Evolutionary conservation across 2,888 invertebrate species (phyloP), one percentile per base, ranked within the genome.

Genomic region (Ophioninae sp.): DNA sequence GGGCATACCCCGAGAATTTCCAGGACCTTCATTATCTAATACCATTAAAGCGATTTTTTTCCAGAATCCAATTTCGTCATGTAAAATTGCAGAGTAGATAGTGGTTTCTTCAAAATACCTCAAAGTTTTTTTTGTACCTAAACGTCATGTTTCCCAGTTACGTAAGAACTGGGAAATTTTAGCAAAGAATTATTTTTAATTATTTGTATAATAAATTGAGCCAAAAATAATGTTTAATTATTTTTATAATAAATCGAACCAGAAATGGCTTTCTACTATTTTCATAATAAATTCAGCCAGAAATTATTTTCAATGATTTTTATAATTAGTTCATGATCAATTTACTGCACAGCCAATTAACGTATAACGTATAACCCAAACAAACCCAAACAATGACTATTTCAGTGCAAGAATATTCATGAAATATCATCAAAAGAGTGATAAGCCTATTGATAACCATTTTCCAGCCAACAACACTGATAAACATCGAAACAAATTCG

Each of bases 21-120:
- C 23, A 44, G 51, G 17, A 51, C 23, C 68, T 68, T 23, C 51
- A 68, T 68, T 51, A 68, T 51, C 68, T 51, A 51, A 51, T 51
- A 51, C 23, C 51, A 68, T 68, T 51, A n/a, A 51, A 51, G 17
- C 8, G 65, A 9, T 2, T 6, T 51, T 22, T 68, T 68, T 68
- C 20, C 22, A 65, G 41, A 68, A 51, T 23, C 68, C 30, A 17
- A 51, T 51, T 68, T 51, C 30, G 30, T 68, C 23, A 51, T 51
- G 68, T 23, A 68, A 68, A 51, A 23, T 68, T 22, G 30, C 51
- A 51, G 30, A 51, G 9, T 23, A 2, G 22, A 51, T 51, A 7
- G 23, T 23, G 13, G 51, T 51, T 20, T 44, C 2, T 2, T 5
- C 44, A 68, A 68, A 68, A 51, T 51, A n/a, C 7, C 3, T 51